Evolutionary conservation across 2,113 vertebrate genomes (phyloP).

Genomic region (Petrocephalus zakoni): DNA sequence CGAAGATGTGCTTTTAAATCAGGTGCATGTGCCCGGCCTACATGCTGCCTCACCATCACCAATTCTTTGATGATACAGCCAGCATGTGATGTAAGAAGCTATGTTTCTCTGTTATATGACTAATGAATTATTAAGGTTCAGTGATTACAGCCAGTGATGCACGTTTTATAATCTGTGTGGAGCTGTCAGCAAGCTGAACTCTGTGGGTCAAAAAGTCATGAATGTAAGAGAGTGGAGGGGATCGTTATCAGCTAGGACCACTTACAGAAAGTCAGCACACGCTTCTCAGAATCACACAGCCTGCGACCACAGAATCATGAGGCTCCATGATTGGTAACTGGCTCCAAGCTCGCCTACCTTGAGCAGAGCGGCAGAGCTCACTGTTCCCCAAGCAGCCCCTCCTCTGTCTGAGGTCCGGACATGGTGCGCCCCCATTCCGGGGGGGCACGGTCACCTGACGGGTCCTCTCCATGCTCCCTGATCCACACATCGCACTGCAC

Average conservation of each 20-base stretch:
- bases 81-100: background rate
- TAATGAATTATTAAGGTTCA: background rate
- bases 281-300: background rate
- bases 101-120: background rate
- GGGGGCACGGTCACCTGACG: slow-evolving; percentile 72
- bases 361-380: slow-evolving; percentile 52
- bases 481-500: slow-evolving; percentile 70
- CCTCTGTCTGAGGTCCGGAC: slow-evolving; percentile 76
- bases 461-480: slow-evolving; percentile 68
- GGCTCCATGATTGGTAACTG: background rate
- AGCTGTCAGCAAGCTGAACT: background rate
- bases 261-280: background rate
- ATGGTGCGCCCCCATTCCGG: slow-evolving; percentile 70
- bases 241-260: background rate
- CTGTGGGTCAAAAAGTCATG: background rate
- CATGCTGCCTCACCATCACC: background rate
- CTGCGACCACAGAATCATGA: background rate
- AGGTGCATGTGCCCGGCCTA: background rate
- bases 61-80: background rate
- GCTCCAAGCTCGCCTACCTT: slow-evolving; percentile 55
- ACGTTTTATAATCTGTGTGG: background rate
- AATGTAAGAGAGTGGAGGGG: background rate
- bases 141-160: background rate
- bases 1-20: background rate
- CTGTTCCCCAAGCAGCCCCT: slow-evolving; percentile 73